Percentiles rank a stretch among this genome's conserved stretches.
Conservation (phyloP, 2,113 vertebrate genomes). For the Lanius collurio region DNA sequence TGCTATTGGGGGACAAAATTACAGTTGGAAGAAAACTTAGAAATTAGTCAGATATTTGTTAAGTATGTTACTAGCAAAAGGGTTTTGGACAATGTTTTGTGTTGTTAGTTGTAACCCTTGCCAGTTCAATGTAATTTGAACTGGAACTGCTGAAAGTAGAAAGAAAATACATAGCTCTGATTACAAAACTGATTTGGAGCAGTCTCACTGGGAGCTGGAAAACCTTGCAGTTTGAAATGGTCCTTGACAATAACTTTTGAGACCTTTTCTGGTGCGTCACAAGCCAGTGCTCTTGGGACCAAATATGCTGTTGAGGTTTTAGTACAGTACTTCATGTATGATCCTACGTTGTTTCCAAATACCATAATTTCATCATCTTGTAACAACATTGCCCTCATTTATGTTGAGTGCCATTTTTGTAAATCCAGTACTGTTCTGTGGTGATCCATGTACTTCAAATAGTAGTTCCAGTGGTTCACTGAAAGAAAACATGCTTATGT, state of each 20-base stretch:
- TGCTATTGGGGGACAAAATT: not conserved
- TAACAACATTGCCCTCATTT: not conserved
- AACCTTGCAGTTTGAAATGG: not conserved
- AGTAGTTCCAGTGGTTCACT: not conserved
- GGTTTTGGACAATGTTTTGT: not conserved
- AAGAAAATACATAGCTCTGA: not conserved
- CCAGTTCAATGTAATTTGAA: not conserved
- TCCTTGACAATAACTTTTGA: not conserved
- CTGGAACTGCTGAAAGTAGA: not conserved
- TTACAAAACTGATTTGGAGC: not conserved
- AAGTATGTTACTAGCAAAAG: not conserved
- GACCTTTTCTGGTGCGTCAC: not conserved
- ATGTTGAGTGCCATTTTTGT: not conserved
- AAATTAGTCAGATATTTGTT: not conserved
- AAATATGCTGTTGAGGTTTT: not conserved
- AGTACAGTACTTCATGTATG: not conserved
- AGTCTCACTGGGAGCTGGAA: not conserved
- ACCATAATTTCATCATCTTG: not conserved
- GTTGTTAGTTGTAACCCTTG: not conserved
- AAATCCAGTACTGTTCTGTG: not conserved
- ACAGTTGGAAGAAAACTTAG: not conserved
- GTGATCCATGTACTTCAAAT: not conserved
- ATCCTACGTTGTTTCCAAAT: not conserved
- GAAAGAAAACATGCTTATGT: not conserved
- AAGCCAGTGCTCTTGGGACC: not conserved